Evolutionary conservation across 1,140 invertebrate genomes (phyloP), one percentile per base, ranked within the genome.

Genomic region (Sitophilus oryzae): DNA sequence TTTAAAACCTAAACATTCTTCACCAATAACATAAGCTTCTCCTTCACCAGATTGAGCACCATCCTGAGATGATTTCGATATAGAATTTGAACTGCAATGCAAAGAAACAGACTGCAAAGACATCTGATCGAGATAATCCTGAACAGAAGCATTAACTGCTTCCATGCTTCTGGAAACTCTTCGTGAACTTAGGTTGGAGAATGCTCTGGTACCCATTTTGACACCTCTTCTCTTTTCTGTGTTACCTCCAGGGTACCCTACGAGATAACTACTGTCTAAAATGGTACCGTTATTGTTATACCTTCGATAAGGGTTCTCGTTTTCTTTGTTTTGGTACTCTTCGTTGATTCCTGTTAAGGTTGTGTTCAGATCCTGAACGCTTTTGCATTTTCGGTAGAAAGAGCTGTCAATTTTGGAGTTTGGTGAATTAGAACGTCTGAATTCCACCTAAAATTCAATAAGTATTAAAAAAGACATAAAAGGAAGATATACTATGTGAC

Each of bases 191-290:
- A 59, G 73, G 70, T 60, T 66, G 1, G 40, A 59, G 54, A 83
- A 84, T 4, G 81, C 81, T 63, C 82, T 75, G 11, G 81, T 84
- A 18, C 82, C 83, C 82, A 85, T 85, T 74, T 85, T 85, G 2
- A 85, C 82, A 1, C 82, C 81, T 54, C 82, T 70, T 45, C 82
- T 74, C 60, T 79, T 80, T 44, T 66, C 69, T 16, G 16, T 50
- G 45, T 48, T 45, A n/a, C 52, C 14, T 42, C 20, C 50, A 8
- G 71, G 66, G 30, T 66, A 62, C 18, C 71, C 72, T 22, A 72
- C 58, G 6, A 71, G 56, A 61, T 62, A 72, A 22, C 74, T 71
- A 47, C 74, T 72, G 64, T 71, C 75, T 4, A 66, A 23, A 22
- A 59, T 30, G 20, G 61, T 45, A 23, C 60, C 43, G 25, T 30